Evolutionary conservation across 2,888 invertebrate species (phyloP), one percentile per base, ranked within the genome.

Genomic region (Schizaphis graminum): DNA sequence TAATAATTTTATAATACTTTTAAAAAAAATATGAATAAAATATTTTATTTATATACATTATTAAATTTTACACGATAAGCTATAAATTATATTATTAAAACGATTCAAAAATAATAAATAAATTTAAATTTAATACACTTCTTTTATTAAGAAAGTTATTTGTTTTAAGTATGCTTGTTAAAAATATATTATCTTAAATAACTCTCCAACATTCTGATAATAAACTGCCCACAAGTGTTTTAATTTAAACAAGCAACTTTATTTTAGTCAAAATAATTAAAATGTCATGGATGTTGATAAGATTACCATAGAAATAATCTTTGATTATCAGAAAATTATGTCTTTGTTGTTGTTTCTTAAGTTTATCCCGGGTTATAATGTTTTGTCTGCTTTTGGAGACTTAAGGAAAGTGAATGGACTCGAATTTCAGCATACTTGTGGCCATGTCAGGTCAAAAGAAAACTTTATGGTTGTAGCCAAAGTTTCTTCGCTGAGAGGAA

Each of bases 371-470:
- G 35, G 35, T 77, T 35, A 77, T 77, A n/a, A 57, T 86, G 56
- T 84, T 67, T 28, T 41, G 53, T 86, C 57, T 91, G 35, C 16
- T 85, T 85, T 56, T 26, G 21, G n/a, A 49, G 28, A 57, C 26
- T 47, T 47, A 91, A 91, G 61, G 67, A 92, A 57, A 85, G 49
- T 90, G 53, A 87, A 47, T 56, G 28, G 41, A 77, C 67, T 61
- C 86, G 24, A 56, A 49, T 88, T 89, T 53, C 41, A 47, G 41
- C 49, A 56, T 77, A 35, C 89, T 93, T 28, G n/a, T 41, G 77
- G 56, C n/a, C 56, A 44, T 84, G 89, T 84, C 57, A 35, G 57
- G 85, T 89, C 49, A 89, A 89, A 84, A 77, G 84, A 57, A 93
- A 93, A 93, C 56, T 93, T 90, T 90, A 35, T 26, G 57, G 28